Base-by-base conservation (phyloP, 1,140 invertebrate genomes). In the Ceratoteleas bidentatus region DNA sequence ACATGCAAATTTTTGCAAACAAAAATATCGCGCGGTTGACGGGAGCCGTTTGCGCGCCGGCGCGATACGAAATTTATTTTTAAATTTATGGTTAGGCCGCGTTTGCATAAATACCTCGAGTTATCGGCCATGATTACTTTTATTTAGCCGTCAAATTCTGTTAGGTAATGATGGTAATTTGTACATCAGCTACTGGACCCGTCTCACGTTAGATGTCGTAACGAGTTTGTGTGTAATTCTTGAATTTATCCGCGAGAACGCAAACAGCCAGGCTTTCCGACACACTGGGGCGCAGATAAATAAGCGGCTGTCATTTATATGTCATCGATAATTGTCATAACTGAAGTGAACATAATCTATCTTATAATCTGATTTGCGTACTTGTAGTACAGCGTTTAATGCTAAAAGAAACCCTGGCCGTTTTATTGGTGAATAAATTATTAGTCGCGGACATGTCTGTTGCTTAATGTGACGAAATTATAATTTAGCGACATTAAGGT, bases 101-200 rank as follows among this genome's bases (percentile, higher is more conserved):
- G 64, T 79, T 56, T 72, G 76, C 76, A 79, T 79, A 72, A 70
- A 60, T 64, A 64, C 53, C 38, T 53, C 14, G 24, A 60, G 54
- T 79, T 66, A 79, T 72, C 68, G 61, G 9, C 7, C 8, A 52
- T 61, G 61, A 79, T 79, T 79, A 66, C 66, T 70, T 79, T 66
- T 79, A 79, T 79, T 79, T 79, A 79, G 76, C 65, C 61, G 76
- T 72, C 76, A 79, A 72, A 72, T 70, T 79, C 76, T 79, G 60
- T 79, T 79, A 79, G 60, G 68, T 72, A 72, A 79, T 79, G 61
- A 79, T 54, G 53, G 68, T 79, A 60, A 79, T 79, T 79, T 79
- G 66, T 65, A 79, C 68, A 79, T 66, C 76, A 72, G 68, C 76
- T 79, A 79, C 76, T 66, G 75, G 60, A 72, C 61, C 60, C 58